Conservation (phyloP, 2,888 invertebrate genomes). For the Xylota segnis region DNA sequence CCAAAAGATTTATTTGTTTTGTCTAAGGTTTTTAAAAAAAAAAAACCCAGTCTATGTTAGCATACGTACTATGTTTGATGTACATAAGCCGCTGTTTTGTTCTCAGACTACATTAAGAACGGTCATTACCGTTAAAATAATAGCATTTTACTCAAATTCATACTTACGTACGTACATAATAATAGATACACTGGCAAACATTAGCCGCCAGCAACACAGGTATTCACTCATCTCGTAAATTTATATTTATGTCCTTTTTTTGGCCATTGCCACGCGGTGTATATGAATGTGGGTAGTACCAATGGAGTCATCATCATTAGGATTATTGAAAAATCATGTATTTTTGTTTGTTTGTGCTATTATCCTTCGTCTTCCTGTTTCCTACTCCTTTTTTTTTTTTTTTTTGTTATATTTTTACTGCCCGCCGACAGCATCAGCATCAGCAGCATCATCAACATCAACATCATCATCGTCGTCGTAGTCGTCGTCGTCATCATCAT, state of each 20-base stretch:
- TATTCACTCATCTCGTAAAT: conserved; percentile 74
- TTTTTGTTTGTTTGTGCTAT: conserved; percentile 74
- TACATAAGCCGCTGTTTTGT: conserved; percentile 5
- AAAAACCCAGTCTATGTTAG: no score
- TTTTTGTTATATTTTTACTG: not conserved
- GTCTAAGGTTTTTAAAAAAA: no score
- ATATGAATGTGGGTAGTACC: conserved; percentile 8
- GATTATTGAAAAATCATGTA: conserved; percentile 77
- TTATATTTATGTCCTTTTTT: conserved; percentile 72
- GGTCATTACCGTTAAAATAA: conserved; percentile 54
- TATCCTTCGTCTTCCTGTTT: conserved; percentile 68
- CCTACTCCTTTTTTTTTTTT: conserved; percentile 30
- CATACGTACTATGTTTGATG: not conserved
- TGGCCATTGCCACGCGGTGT: conserved; percentile 45
- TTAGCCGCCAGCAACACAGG: conserved; percentile 61
- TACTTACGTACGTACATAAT: not conserved
- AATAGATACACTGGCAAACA: conserved; percentile 35
- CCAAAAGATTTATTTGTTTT: no score
- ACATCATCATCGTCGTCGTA: conserved; percentile 25
- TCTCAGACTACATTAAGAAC: conserved; percentile 41
- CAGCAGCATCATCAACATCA: conserved; percentile 8
- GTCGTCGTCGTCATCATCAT: conserved; percentile 39
- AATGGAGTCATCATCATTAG: conserved; percentile 75
- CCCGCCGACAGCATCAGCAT: conserved; percentile 16
- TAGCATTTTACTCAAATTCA: conserved; percentile 19